phyloP scores from a whole-genome alignment of 64 coral and sea anemone genomes.

The Platygyra sinensis region DNA sequence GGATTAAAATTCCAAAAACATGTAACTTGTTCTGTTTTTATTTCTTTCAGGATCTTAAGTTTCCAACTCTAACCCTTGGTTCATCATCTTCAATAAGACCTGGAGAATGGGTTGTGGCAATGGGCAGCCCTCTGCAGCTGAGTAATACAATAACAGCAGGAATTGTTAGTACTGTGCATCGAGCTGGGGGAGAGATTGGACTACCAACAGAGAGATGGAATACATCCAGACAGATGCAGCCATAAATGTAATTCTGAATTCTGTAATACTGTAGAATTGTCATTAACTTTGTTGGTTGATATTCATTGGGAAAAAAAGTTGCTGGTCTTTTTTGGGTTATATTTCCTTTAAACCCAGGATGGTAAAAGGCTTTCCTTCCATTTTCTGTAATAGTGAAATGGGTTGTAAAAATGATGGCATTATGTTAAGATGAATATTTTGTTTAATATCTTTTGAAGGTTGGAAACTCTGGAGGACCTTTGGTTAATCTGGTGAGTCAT shows the following conservation, averaged over 20 bases:
- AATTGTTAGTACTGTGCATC: conserved; percentile 96
- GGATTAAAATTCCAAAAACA: background rate
- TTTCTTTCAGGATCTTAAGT: conserved; percentile 66
- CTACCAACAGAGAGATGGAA: conserved; percentile 78
- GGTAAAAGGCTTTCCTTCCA: no score
- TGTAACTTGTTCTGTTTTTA: background rate
- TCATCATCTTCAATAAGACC: conserved; percentile 80
- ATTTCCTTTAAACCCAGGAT: no score
- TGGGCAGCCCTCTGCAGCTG: conserved; percentile 92
- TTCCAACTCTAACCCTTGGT: conserved; percentile 85
- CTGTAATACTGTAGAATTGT: background rate
- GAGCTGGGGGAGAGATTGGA: conserved; percentile 82
- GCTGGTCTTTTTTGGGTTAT: no score
- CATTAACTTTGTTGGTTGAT: no score
- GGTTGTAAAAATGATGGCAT: background rate
- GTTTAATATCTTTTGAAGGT: conserved; percentile 40
- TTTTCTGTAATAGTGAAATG: background rate
- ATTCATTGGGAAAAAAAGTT: background rate
- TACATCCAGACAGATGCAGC: conserved; percentile 99
- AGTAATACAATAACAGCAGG: conserved; percentile 98
- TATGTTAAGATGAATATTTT: background rate
- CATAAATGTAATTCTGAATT: conserved; percentile 84
- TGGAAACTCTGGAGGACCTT: conserved; percentile 95
- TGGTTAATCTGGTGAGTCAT: conserved; percentile 98
- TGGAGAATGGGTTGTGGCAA: conserved; percentile 96